Percentiles rank a stretch among this genome's conserved stretches.
Evolutionary conservation across 2,113 vertebrate species (phyloP).

Genomic region (Hypomesus transpacificus): DNA sequence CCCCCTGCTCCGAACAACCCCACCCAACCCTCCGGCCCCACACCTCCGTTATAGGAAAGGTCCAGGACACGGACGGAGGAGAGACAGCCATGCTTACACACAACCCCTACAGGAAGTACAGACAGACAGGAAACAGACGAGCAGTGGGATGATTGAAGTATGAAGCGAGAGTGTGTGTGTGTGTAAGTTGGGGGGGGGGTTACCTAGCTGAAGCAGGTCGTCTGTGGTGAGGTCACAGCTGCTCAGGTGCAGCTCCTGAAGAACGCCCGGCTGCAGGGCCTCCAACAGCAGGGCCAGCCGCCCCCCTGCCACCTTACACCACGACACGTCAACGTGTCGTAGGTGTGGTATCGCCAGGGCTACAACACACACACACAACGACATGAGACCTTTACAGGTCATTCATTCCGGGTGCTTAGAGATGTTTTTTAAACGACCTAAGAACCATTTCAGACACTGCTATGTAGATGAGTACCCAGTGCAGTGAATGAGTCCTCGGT

Average conservation of each 20-base stretch:
- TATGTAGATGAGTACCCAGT: conserved; percentile 65
- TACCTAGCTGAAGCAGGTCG: conserved; percentile 79
- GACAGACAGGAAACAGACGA: background rate
- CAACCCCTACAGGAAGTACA: conserved; percentile 54
- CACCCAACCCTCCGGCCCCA: conserved; percentile 73
- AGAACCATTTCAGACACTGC: background rate
- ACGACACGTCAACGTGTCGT: conserved; percentile 79
- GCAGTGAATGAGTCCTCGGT: conserved; percentile 69
- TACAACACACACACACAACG: conserved; percentile 50
- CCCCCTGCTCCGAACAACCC: conserved; percentile 63
- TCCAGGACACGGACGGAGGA: conserved; percentile 71
- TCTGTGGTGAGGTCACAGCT: conserved; percentile 83
- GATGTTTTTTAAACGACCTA: background rate
- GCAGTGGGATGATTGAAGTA: background rate
- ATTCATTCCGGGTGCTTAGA: conserved; percentile 4
- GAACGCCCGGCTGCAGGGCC: conserved; percentile 62
- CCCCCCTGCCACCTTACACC: conserved; percentile 86
- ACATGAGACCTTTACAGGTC: background rate
- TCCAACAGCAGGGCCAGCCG: conserved; percentile 77
- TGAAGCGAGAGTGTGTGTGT: background rate
- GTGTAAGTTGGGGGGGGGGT: background rate
- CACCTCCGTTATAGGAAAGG: conserved; percentile 79
- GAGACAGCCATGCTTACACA: conserved; percentile 61
- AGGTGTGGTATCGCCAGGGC: conserved; percentile 76
- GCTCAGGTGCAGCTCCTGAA: conserved; percentile 80